Conservation (phyloP, 1,140 invertebrate genomes). For the Heliconius hermathena region DNA sequence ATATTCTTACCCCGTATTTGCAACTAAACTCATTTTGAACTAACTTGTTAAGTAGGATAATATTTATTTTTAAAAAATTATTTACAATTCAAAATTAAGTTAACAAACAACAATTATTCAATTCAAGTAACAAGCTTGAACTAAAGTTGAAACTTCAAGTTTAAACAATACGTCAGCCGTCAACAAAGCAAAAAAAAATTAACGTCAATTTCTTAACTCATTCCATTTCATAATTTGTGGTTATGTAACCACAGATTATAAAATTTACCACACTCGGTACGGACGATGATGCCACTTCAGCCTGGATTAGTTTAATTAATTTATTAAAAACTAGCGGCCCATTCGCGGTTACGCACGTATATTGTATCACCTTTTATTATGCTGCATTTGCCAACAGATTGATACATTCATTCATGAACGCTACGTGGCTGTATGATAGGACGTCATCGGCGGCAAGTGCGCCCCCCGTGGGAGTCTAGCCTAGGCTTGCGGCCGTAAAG, state of each 20-base stretch:
- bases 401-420: too few relatives aligned
- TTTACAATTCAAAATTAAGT: background rate
- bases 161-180: background rate
- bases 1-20: constrained; percentile 71
- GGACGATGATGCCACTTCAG: too few relatives aligned
- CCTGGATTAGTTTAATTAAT: background rate
- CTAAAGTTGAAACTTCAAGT: background rate
- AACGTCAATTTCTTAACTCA: background rate
- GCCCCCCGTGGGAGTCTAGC: too few relatives aligned
- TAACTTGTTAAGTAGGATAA: background rate
- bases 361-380: too few relatives aligned
- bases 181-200: background rate
- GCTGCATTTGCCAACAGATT: too few relatives aligned
- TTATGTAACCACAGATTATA: too few relatives aligned
- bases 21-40: constrained; percentile 73
- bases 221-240: background rate
- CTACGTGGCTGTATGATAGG: too few relatives aligned
- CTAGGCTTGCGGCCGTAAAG: too few relatives aligned
- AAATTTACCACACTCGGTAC: too few relatives aligned
- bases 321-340: too few relatives aligned
- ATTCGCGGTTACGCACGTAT: too few relatives aligned
- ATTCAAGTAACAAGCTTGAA: constrained; percentile 4
- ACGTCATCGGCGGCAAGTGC: too few relatives aligned
- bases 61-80: background rate
- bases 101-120: background rate